Evolutionary conservation across 2,797 vertebrate species (phyloP).

Genomic region (Rhyacichthys aspro): DNA sequence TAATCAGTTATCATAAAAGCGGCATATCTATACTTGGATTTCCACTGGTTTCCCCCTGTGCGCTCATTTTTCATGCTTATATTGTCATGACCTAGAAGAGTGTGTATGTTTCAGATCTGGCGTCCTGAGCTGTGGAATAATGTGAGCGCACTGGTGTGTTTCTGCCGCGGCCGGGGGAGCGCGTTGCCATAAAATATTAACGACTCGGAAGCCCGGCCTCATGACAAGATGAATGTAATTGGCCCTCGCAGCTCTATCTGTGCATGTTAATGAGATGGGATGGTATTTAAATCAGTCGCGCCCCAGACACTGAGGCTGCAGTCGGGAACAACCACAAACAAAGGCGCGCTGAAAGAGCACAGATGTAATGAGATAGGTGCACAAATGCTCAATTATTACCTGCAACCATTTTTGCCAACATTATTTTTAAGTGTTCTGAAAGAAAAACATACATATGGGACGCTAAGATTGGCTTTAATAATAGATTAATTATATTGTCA

Average conservation of each 20-base stretch:
- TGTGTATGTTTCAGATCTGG: slow-evolving; percentile 71
- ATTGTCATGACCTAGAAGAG: slow-evolving; percentile 74
- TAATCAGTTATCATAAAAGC: slow-evolving; percentile 61
- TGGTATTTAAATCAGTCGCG: slow-evolving; percentile 81
- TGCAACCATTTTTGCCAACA: slow-evolving; percentile 24
- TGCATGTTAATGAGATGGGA: slow-evolving; percentile 86
- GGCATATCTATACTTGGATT: slow-evolving; percentile 52
- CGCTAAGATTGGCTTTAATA: background rate
- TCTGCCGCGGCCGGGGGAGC: slow-evolving; percentile 72
- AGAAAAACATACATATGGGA: background rate
- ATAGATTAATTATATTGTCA: too few relatives aligned
- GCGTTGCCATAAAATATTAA: slow-evolving; percentile 86
- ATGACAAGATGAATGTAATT: slow-evolving; percentile 87
- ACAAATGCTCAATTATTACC: slow-evolving; percentile 68
- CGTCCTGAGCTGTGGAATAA: slow-evolving; percentile 75
- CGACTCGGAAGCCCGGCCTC: slow-evolving; percentile 80
- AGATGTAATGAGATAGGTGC: slow-evolving; percentile 59
- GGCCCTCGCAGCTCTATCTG: slow-evolving; percentile 83
- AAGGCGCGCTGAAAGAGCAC: slow-evolving; percentile 65
- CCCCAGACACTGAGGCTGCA: slow-evolving; percentile 69
- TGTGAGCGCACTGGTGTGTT: slow-evolving; percentile 79
- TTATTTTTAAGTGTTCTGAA: slow-evolving; percentile 15
- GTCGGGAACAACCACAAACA: slow-evolving; percentile 74
- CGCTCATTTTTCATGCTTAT: slow-evolving; percentile 68
- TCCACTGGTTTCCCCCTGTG: slow-evolving; percentile 28